Base-by-base conservation (phyloP, 2,888 invertebrate species). In the Onthophagus sagittarius region DNA sequence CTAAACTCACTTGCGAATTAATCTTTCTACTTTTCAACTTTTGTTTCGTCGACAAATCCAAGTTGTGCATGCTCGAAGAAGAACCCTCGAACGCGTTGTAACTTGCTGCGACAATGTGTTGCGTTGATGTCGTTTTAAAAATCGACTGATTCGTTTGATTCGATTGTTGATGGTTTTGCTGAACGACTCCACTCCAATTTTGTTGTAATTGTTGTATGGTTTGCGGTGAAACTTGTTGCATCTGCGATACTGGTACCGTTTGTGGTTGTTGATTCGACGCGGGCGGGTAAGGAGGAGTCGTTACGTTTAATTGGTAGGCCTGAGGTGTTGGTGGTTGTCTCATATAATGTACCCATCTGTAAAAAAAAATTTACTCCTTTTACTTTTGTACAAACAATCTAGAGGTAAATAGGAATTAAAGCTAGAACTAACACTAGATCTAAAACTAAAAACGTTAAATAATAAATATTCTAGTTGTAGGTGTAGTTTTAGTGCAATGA, bases 51-150 rank as follows among this genome's bases (percentile, higher is more conserved):
- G 72, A 14, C 6, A 33, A 62, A 11, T 75, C 75, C 23, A 72
- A 62, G 23, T 71, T 71, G 23, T 71, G 71, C 39, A 72, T 14
- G 14, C 72, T 72, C 33, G 63, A 31, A 23, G 23, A 23, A 4
- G 72, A 72, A 39, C 33, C 63, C 39, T 72, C 72, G 15, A 72
- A 33, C 7, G 32, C 33, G 5, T 11, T 53, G 31, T 23, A 67
- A 6, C 23, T 67, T 23, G 23, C 15, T 3, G 67, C 15, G 6
- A n/a, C 31, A 6, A 67, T 31, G n/a, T 77, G 76, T 62, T 77
- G 77, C 32, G 69, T 75, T 23, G 78, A 78, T 63, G 31, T 76
- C 23, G 74, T 75, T 62, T 74, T 75, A 53, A 77, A 75, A 9
- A 77, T 33, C 23, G 53, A 13, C 67, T 75, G 75, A 15, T 72